Evolutionary conservation across 2,113 vertebrate species (phyloP).

Genomic region (Siphamia tubifer): DNA sequence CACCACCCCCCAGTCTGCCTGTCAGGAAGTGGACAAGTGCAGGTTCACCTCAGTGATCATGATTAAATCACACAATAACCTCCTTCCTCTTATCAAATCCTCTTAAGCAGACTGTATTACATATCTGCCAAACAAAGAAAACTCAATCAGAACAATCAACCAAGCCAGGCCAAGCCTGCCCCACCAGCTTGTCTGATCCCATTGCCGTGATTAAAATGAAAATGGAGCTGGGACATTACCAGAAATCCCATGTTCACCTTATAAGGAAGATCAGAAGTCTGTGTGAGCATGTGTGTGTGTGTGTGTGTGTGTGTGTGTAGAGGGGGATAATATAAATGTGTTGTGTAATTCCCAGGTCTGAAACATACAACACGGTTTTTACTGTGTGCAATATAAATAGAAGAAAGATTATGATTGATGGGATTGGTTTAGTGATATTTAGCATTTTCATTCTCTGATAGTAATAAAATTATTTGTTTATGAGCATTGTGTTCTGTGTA

Average conservation of each 20-base stretch:
- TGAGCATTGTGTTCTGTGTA: conserved; percentile 10
- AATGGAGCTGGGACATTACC: conserved; percentile 77
- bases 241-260: conserved; percentile 78
- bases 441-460: conserved; percentile 32
- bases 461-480: conserved; percentile 59
- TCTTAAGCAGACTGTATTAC: conserved; percentile 83
- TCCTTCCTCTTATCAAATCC: conserved; percentile 77
- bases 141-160: conserved; percentile 83
- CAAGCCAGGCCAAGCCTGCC: conserved; percentile 50
- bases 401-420: conserved; percentile 59
- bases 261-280: conserved; percentile 70
- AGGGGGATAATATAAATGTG: conserved; percentile 56
- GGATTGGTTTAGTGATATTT: conserved; percentile 55
- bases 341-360: conserved; percentile 60
- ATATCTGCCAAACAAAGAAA: conserved; percentile 83
- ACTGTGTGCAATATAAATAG: conserved; percentile 65
- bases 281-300: conserved; percentile 27
- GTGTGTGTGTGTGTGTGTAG: conserved; percentile 13
- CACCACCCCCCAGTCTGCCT: conserved; percentile 33
- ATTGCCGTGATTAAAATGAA: conserved; percentile 84
- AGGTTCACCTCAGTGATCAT: conserved; percentile 74
- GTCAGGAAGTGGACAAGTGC: conserved; percentile 61
- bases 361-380: conserved; percentile 54
- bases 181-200: conserved; percentile 77
- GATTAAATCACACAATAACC: conserved; percentile 81